Base-by-base conservation (phyloP, 2,797 vertebrate species). In the Pterois miles region DNA sequence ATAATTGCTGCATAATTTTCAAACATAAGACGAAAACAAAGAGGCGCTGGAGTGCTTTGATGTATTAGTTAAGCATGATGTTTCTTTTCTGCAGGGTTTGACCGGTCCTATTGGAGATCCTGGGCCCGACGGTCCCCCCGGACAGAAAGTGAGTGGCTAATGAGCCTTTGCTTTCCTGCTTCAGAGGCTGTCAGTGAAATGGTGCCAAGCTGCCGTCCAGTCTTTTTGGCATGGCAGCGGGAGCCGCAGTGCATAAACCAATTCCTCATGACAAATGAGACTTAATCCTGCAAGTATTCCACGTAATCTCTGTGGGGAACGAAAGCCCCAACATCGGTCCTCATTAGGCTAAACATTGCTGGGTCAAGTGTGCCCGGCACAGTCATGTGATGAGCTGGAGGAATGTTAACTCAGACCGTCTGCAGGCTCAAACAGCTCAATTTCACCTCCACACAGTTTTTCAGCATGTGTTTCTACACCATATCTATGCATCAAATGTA, bases 71-170 rank as follows among this genome's bases (percentile, higher is more conserved):
- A 84, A 81, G 29, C 63, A 76, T 79, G 56, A 81, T 86, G 56
- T 88, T 67, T 83, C 27, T 48, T 64, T 76, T 78, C 82, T 89
- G 71, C 94, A 99, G 98, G 98, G 98, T 88, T 91, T 98, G 92
- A 98, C 96, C 22, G 98, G 98, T 82, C 96, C 97, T 68, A 90
- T 96, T 82, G 98, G 98, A 93, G 96, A 97, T 43, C 88, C 73
- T 56, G 98, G 98, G 23, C 93, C 93, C 2, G 88, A 95, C 43
- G 98, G 98, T 88, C 95, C 94, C 85, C 88, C 76, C 54, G 98
- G 98, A 91, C 97, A 97, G 92, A 99, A 99, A 95, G 98, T 99
- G 94, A 96, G 93, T 89, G 80, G 89, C 91, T 93, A 93, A 87
- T 78, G 78, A 88, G 87, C 80, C 78, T 84, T 90, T 81, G 67